Evolutionary conservation across 2,113 vertebrate genomes (phyloP).

Genomic region (Austrofundulus limnaeus): DNA sequence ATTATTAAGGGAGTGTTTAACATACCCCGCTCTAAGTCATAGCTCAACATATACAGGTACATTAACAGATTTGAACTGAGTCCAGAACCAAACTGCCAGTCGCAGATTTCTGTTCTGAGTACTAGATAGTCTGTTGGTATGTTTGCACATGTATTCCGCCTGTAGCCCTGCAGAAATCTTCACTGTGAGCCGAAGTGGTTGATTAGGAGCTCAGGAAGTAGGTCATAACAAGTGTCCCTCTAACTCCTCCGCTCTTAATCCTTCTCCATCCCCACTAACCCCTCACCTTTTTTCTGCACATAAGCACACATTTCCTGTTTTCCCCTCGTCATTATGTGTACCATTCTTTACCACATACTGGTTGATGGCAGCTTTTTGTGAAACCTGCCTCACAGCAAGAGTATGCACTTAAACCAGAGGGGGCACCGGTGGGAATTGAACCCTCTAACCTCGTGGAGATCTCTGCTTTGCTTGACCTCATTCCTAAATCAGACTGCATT

Average conservation of each 20-base stretch:
- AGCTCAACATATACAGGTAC: background rate
- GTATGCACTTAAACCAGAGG: too few species aligned
- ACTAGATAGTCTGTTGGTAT: background rate
- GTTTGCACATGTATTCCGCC: background rate
- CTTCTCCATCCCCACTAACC: constrained; percentile 15
- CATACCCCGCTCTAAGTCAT: background rate
- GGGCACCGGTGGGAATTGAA: too few species aligned
- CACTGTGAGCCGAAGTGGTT: constrained; percentile 28
- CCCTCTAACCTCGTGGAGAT: too few species aligned
- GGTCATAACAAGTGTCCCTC: constrained; percentile 59
- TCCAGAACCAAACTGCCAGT: background rate
- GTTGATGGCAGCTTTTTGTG: constrained; percentile 3
- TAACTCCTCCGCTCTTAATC: constrained; percentile 41
- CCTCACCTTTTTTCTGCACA: background rate
- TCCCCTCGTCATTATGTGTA: background rate
- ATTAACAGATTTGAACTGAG: background rate
- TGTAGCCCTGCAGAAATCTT: constrained; percentile 21
- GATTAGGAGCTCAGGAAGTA: constrained; percentile 63
- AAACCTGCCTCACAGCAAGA: too few species aligned
- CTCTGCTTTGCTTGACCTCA: too few species aligned
- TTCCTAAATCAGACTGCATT: too few species aligned
- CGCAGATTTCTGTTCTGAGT: background rate
- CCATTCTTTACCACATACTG: constrained; percentile 22
- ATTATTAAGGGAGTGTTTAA: background rate
- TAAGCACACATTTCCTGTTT: constrained; percentile 33